phyloP scores from a whole-genome alignment of 2,113 vertebrate genomes.

The Corythornis vintsioides region DNA sequence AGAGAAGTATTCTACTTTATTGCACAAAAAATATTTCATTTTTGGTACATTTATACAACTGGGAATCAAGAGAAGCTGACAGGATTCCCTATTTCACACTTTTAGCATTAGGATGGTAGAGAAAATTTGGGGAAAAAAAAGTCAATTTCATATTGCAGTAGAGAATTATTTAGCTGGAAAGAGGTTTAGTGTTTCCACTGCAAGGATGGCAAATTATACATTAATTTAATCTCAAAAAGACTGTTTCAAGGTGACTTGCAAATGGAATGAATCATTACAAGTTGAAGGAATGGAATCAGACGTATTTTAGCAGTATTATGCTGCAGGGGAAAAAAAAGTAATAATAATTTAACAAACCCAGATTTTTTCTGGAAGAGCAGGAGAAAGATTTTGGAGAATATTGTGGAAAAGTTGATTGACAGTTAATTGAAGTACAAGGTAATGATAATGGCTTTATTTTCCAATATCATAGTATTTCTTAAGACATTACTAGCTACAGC shows the following conservation, averaged over 20 bases:
- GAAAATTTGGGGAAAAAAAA: neutral
- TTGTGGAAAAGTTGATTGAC: neutral
- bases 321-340: neutral
- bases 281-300: neutral
- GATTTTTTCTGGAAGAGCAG: neutral
- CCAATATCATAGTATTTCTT: neutral
- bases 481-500: neutral
- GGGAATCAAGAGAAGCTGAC: neutral
- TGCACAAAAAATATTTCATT: neutral
- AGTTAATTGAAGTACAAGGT: neutral
- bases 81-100: neutral
- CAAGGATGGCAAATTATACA: neutral
- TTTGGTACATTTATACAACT: neutral
- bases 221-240: neutral
- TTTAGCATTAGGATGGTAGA: neutral
- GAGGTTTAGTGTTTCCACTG: neutral
- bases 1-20: neutral
- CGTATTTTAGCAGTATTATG: neutral
- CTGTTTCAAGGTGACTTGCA: neutral
- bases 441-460: neutral
- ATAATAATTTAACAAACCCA: neutral
- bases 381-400: neutral
- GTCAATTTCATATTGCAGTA: neutral
- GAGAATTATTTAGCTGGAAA: accelerated
- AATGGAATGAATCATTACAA: neutral